Evolutionary conservation across 2,113 vertebrate species (phyloP), one percentile per base, ranked within the genome.

Genomic region (Ailurus styani): DNA sequence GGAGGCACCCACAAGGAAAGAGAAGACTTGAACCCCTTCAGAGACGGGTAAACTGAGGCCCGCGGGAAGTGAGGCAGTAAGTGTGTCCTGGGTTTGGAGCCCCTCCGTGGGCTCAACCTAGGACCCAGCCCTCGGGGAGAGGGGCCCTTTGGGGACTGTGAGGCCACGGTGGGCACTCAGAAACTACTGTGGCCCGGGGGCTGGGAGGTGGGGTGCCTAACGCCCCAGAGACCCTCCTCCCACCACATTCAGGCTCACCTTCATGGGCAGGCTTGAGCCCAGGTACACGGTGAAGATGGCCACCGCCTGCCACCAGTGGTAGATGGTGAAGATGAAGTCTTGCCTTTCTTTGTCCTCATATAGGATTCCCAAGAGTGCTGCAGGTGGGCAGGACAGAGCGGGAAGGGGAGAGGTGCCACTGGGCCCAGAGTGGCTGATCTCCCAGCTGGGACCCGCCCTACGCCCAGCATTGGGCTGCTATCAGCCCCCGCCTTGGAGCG

Each of bases 241-340:
- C 15, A 0, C 45, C 83, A 50, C 2, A 3, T 54, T 21, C 5
- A 1, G 0, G 60, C 90, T 98, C 73, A 99, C 99, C 99, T 99
- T 99, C 99, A 99, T 99, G n/a, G 99, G 99, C 62, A 99, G 72
- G 18, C 98, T 82, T 0, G 99, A 99, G 99, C 99, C 99, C 54
- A 99, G 98, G 98, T 99, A 99, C 54, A 99, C 99, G 0, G 98
- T 95, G 60, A 99, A 99, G 98, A 99, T 99, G 72, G 99, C 99
- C 84, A 99, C 96, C 3, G 99, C 99, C 97, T 99, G 99, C 98
- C 99, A 99, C 99, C 99, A 99, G 98, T 99, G 99, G 90, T 99
- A 99, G 98, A 99, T 99, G 96, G 99, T 99, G 98, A 99, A 99
- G 95, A 99, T 97, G 83, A 99, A 99, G 98, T 99, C 99, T 93